Evolutionary conservation across 2,888 invertebrate genomes (phyloP), one percentile per base, ranked within the genome.

Genomic region (Torymus tubicola): DNA sequence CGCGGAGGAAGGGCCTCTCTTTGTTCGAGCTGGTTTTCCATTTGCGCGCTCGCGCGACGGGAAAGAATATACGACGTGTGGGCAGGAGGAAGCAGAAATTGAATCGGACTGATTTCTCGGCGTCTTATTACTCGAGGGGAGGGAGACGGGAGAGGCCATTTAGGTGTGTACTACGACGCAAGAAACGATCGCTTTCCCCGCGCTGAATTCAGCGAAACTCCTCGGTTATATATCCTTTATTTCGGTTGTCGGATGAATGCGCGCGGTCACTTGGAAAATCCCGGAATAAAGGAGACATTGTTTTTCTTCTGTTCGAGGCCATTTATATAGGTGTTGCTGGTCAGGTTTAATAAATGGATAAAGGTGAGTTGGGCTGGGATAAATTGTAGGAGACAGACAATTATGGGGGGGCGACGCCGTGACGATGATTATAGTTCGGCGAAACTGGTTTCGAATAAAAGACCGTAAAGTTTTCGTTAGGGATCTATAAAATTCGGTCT

Each of bases 11-110:
- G 24, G 24, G 57, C 60, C 21, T 67, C 69, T 80, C 72, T 76
- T 81, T 72, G 80, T 73, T 73, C 72, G 63, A 52, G 63, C 68
- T 68, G 78, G 18, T 71, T 24, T 24, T 24, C 24, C 24, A 24
- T 24, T 24, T 24, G 24, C 24, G 24, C 24, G 24, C 24, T 2
- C 24, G 24, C 24, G 24, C 24, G 24, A 24, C 24, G 24, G 24
- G 24, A 24, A 24, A 24, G 3, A 24, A 24, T 24, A 24, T 24
- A 24, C 24, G 24, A 24, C 24, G 24, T 24, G 24, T 24, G 24
- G 24, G 24, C 24, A 24, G 24, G 24, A 24, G 24, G 24, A 57
- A 64, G 58, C 16, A 50, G 64, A 70, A 70, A 70, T 70, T 64
- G 58, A 64, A 74, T 74, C 57, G 68, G n/a, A 64, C 52, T 57